Percentiles rank a stretch among this genome's conserved stretches.
Evolutionary conservation across 1,140 invertebrate genomes (phyloP).

Genomic region (Bombus confusus): DNA sequence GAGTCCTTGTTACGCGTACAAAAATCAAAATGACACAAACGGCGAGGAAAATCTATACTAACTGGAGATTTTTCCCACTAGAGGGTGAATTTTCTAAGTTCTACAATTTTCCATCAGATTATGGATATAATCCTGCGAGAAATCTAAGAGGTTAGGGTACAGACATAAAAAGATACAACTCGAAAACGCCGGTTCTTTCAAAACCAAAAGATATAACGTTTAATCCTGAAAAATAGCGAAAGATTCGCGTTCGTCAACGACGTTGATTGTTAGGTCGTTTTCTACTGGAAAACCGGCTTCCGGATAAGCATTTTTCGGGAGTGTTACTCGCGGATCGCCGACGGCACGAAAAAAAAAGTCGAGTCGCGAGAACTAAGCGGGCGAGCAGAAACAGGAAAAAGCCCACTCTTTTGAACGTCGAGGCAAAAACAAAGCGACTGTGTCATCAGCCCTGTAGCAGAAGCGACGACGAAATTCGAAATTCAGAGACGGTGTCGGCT

Average conservation of each 20-base stretch:
- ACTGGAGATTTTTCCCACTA: no score
- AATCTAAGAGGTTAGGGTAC: background rate
- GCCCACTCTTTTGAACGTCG: background rate
- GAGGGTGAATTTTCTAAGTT: no score
- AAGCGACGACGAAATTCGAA: slow-evolving; percentile 20
- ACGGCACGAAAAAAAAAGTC: background rate
- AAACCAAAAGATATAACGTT: background rate
- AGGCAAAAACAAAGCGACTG: slow-evolving; percentile 3
- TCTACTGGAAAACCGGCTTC: background rate
- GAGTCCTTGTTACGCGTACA: no score
- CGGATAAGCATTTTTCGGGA: background rate
- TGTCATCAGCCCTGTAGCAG: background rate
- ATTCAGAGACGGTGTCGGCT: slow-evolving; percentile 20
- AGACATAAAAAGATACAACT: background rate
- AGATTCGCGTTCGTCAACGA: background rate
- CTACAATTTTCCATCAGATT: no score
- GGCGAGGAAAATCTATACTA: no score
- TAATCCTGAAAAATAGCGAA: background rate
- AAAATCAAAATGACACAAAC: no score
- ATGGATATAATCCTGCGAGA: no score
- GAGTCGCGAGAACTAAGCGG: no score
- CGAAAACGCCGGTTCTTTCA: background rate
- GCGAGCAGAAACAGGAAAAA: background rate
- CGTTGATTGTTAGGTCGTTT: background rate
- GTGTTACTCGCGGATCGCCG: background rate